Conservation (phyloP, 2,888 invertebrate species). For the Metopia argyrocephala region DNA sequence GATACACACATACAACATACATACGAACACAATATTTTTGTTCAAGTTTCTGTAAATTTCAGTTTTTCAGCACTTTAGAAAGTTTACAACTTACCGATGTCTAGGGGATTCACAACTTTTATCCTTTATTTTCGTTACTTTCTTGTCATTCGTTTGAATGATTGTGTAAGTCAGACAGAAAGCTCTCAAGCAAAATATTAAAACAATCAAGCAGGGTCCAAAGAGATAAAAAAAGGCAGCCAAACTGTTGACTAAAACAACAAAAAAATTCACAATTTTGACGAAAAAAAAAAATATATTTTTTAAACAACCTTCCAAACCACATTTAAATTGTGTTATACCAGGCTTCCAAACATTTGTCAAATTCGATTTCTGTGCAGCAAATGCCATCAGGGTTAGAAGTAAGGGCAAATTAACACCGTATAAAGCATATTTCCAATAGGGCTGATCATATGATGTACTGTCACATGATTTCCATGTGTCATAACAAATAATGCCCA, state of each 20-base stretch:
- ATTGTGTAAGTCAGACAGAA: conserved; percentile 26
- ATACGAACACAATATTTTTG: too few species aligned
- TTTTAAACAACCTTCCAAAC: conserved; percentile 26
- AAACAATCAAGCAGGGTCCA: conserved; percentile 46
- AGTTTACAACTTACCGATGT: conserved; percentile 6
- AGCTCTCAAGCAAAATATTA: conserved; percentile 1
- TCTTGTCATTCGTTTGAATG: background rate
- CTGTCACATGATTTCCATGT: conserved; percentile 34
- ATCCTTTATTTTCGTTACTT: background rate
- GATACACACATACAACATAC: too few species aligned
- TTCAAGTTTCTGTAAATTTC: too few species aligned
- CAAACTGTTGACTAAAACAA: conserved; percentile 46
- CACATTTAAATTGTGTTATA: conserved; percentile 25
- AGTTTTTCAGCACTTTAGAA: too few species aligned
- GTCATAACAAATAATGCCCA: conserved; percentile 40
- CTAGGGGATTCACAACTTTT: background rate
- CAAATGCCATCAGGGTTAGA: conserved; percentile 17
- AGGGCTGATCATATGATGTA: conserved; percentile 3
- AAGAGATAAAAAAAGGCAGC: conserved; percentile 41
- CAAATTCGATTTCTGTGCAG: conserved; percentile 6
- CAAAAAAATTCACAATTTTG: background rate
- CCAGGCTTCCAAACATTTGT: conserved; percentile 8
- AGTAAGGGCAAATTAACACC: conserved; percentile 24
- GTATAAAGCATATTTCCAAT: conserved; percentile 15
- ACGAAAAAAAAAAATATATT: background rate